Evolutionary conservation across 2,113 vertebrate species (phyloP).

Genomic region (Oophaga pumilio): DNA sequence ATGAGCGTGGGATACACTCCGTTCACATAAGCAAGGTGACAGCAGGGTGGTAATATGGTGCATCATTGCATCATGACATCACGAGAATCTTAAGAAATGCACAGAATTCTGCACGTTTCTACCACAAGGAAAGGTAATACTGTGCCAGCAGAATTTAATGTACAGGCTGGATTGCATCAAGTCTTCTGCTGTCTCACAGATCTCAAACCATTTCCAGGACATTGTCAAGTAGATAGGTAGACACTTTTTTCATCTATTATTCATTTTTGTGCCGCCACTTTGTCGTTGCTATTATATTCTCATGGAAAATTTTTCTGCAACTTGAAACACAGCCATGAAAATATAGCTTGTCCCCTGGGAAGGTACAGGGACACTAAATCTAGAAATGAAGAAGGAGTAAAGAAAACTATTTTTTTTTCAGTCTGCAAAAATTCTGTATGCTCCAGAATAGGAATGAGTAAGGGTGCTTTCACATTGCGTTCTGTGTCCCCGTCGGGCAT

Average conservation of each 20-base stretch:
- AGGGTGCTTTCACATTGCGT: no score
- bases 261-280: background rate
- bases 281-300: background rate
- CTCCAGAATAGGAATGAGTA: background rate
- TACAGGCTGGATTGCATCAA: background rate
- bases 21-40: background rate
- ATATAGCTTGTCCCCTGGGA: background rate
- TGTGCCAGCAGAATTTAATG: background rate
- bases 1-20: background rate
- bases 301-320: constrained; percentile 9
- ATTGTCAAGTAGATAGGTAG: constrained; percentile 15
- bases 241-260: constrained; percentile 22
- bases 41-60: background rate
- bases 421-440: background rate
- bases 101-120: background rate
- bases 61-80: background rate
- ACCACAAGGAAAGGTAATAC: background rate
- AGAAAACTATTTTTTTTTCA: background rate
- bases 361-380: background rate
- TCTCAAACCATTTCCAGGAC: constrained; percentile 19
- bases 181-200: background rate
- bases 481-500: no score
- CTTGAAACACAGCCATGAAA: constrained; percentile 1
- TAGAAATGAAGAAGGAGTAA: background rate
- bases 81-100: background rate